Evolutionary conservation across 2,797 vertebrate genomes (phyloP).

Genomic region (Enteromius anoplus): DNA sequence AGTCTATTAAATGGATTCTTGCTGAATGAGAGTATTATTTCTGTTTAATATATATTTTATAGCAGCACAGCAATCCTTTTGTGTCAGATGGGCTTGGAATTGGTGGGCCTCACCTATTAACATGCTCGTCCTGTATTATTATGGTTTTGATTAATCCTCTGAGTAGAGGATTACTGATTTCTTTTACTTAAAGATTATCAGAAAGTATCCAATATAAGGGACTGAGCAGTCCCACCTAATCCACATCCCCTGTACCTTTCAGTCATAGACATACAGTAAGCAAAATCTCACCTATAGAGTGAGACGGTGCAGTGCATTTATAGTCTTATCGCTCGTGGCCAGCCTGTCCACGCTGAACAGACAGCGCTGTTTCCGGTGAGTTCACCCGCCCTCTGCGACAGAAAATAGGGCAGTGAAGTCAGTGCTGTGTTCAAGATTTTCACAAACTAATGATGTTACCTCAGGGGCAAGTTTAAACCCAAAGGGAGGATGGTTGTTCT

Average conservation of each 20-base stretch:
- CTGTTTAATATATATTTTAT: neutral
- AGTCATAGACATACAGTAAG: conserved; percentile 28
- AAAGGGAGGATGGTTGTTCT: neutral
- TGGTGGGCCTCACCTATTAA: neutral
- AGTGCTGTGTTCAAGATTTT: conserved; percentile 19
- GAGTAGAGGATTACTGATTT: conserved; percentile 13
- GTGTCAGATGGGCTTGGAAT: neutral
- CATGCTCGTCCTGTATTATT: neutral
- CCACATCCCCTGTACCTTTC: neutral
- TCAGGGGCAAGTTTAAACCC: conserved; percentile 17
- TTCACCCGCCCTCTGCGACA: neutral
- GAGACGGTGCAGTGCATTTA: conserved; percentile 3
- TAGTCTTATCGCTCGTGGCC: conserved; percentile 46
- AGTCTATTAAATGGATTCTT: neutral
- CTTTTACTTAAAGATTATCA: neutral
- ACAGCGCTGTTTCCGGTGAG: neutral
- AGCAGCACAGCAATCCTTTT: conserved; percentile 12
- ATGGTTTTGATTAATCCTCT: conserved; percentile 14
- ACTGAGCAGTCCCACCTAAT: conserved; percentile 22
- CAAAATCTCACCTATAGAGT: conserved; percentile 31
- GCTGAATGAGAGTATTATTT: neutral
- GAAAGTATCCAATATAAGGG: conserved; percentile 10
- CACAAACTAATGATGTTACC: conserved; percentile 16
- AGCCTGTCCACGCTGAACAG: conserved; percentile 29
- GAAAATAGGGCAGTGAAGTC: conserved; percentile 21